These are phyloP conservation scores for Molossus molossus DNA, from an alignment of 2,797 vertebrate species.

Conservation along the genomic window DNA sequence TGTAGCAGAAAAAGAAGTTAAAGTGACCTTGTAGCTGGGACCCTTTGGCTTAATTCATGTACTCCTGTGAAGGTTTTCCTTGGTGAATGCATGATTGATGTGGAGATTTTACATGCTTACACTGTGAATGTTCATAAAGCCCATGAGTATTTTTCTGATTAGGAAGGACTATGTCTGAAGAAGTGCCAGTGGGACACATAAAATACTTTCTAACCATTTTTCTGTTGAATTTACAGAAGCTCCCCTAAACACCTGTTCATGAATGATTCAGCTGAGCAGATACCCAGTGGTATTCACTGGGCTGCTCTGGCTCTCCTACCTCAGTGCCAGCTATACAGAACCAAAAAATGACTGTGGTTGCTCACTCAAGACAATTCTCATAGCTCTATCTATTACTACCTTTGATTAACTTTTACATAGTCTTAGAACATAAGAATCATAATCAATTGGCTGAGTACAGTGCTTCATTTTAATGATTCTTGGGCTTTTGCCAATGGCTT, in stretches of 20 bases:
- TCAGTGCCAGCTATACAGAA: not conserved
- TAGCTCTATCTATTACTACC: not conserved
- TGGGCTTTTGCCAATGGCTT: not conserved
- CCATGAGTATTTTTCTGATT: not conserved
- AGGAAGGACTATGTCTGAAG: not conserved
- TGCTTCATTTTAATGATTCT: not conserved
- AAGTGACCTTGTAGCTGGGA: not conserved
- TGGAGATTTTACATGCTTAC: not conserved
- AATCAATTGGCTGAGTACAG: too few relatives aligned
- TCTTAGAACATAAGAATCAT: too few relatives aligned
- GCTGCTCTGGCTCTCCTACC: not conserved
- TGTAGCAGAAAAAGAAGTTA: not conserved
- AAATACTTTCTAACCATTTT: not conserved
- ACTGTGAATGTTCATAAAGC: not conserved
- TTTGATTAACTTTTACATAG: not conserved
- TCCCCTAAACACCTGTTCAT: not conserved
- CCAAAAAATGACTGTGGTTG: not conserved
- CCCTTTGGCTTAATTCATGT: not conserved
- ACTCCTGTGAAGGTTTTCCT: not conserved
- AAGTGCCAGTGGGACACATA: not conserved
- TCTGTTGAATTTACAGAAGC: not conserved
- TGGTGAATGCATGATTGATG: not conserved
- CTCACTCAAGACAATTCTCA: not conserved
- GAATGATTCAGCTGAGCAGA: not conserved
- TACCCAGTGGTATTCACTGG: not conserved